These are phyloP conservation scores for Episyrphus balteatus DNA, from an alignment of 1,140 invertebrate species.

Conservation along the genomic window DNA sequence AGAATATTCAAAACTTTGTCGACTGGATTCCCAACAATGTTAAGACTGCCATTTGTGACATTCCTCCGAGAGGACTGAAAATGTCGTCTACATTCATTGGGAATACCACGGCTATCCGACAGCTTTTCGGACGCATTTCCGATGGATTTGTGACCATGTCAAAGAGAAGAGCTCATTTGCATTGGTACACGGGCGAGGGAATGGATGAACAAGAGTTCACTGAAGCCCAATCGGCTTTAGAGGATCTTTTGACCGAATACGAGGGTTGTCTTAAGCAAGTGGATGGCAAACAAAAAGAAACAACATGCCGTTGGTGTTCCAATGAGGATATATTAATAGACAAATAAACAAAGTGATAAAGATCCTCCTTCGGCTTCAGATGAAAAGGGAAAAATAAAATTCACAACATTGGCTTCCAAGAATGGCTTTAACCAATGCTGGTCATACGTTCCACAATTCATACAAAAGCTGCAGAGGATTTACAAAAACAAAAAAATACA, in stretches of 20 bases:
- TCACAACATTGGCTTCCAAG: too few relatives aligned
- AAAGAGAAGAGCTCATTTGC: constrained; percentile 75
- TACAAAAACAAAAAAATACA: too few relatives aligned
- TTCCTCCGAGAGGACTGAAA: constrained; percentile 53
- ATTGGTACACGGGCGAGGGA: constrained; percentile 63
- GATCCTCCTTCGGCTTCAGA: too few relatives aligned
- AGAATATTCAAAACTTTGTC: constrained; percentile 64
- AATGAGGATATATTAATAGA: too few relatives aligned
- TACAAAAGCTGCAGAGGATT: too few relatives aligned
- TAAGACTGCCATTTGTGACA: constrained; percentile 62
- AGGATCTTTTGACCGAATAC: constrained; percentile 49
- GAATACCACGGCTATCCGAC: constrained; percentile 62
- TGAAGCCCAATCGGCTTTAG: constrained; percentile 59
- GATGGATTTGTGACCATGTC: constrained; percentile 67
- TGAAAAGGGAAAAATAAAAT: too few relatives aligned
- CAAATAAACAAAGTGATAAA: too few relatives aligned
- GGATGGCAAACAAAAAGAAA: too few relatives aligned
- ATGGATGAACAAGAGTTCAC: constrained; percentile 73
- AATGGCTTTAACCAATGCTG: too few relatives aligned
- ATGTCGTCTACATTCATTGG: constrained; percentile 61
- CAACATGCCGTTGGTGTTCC: too few relatives aligned
- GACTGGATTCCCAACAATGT: constrained; percentile 70
- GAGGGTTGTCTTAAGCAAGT: not conserved
- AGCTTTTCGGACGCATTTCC: constrained; percentile 64
- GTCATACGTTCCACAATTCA: too few relatives aligned